These are phyloP conservation scores for Pterois miles DNA, from an alignment of 2,797 vertebrate genomes.

Conservation along the genomic window DNA sequence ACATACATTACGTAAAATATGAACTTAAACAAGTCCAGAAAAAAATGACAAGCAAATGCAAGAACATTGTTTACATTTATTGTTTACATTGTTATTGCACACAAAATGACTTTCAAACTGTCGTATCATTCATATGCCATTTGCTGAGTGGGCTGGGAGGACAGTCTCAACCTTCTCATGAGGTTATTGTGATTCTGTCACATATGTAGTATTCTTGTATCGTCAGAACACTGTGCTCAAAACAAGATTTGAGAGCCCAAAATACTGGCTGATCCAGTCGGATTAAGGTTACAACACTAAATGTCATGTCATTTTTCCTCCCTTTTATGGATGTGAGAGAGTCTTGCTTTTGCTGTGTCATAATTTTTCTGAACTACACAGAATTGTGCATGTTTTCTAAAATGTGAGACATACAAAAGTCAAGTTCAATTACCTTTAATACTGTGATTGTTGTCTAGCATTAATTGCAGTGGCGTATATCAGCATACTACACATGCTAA, in stretches of 20 bases:
- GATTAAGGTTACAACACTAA: background rate
- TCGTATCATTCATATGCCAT: no score
- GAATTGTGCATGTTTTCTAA: background rate
- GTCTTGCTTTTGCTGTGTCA: background rate
- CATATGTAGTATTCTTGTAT: background rate
- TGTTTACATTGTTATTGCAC: no score
- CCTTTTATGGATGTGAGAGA: background rate
- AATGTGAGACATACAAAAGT: background rate
- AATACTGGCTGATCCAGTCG: background rate
- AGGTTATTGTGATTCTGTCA: background rate
- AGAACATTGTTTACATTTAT: no score
- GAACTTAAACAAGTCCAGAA: no score
- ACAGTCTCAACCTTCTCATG: background rate
- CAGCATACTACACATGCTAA: background rate
- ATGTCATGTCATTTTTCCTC: background rate
- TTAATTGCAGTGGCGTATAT: background rate
- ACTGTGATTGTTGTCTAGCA: accelerated
- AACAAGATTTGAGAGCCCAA: background rate
- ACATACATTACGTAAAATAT: no score
- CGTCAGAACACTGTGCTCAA: background rate
- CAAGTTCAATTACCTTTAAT: background rate
- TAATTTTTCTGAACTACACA: background rate
- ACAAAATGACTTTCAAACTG: no score
- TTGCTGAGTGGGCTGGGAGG: no score
- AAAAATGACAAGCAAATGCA: no score